Conservation (phyloP, 1,140 invertebrate genomes). For the Tenebrio molitor region DNA sequence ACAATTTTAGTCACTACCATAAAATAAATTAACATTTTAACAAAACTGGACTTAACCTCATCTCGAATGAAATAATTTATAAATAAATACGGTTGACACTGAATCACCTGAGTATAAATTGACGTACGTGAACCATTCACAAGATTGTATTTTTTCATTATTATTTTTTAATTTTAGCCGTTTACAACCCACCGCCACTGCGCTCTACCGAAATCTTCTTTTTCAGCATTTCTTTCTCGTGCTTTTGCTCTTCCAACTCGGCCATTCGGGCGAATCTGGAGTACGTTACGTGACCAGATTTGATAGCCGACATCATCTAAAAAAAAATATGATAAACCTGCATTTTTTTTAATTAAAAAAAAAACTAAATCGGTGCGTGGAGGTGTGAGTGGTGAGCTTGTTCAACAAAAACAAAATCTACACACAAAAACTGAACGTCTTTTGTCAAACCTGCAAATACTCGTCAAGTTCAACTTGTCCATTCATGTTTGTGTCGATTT, state of each 20-base stretch:
- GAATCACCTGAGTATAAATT: constrained; percentile 28
- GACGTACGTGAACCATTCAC: too few relatives aligned
- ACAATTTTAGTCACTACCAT: not conserved
- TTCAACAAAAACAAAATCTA: constrained; percentile 4
- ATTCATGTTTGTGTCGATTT: constrained; percentile 99
- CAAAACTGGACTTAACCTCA: not conserved
- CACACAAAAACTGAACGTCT: constrained; percentile 45
- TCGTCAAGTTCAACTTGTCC: constrained; percentile 99
- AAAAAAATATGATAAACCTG: constrained; percentile 39
- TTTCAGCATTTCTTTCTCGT: constrained; percentile 79
- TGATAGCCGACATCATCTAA: constrained; percentile 98
- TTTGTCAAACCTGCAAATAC: constrained; percentile 91
- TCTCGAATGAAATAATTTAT: not conserved
- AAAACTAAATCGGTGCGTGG: not conserved
- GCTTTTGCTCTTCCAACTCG: constrained; percentile 88
- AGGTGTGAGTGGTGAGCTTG: not conserved
- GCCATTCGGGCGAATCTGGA: constrained; percentile 93
- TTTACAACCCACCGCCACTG: constrained; percentile 93
- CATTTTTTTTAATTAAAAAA: constrained; percentile 16
- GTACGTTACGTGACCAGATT: constrained; percentile 91
- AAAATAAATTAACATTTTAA: not conserved
- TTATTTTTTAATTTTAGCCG: too few relatives aligned
- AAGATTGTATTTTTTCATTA: too few relatives aligned
- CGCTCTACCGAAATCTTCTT: constrained; percentile 91
- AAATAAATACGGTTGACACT: not conserved